phyloP scores from a whole-genome alignment of 2,113 vertebrate species.

The Anguilla japonica region DNA sequence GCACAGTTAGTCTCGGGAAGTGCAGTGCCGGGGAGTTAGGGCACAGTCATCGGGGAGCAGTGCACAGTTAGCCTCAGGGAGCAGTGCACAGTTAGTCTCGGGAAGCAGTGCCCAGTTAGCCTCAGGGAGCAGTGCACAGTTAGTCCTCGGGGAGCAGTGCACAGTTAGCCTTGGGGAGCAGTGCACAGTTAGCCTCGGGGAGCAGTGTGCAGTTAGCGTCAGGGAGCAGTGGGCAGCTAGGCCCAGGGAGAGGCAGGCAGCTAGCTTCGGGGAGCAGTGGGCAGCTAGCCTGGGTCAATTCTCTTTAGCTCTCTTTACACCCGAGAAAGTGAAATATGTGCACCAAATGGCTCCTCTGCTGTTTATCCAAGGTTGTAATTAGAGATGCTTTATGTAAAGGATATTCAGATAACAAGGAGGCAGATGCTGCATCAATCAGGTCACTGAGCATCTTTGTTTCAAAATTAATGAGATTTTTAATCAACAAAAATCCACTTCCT shows the following conservation, averaged over 20 bases:
- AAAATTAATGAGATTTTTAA: slow-evolving; percentile 88
- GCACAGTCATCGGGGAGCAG: too few species aligned
- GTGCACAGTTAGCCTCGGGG: too few species aligned
- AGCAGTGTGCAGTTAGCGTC: too few species aligned
- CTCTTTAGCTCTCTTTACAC: slow-evolving; percentile 80
- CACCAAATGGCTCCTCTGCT: slow-evolving; percentile 69
- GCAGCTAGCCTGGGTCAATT: slow-evolving; percentile 29
- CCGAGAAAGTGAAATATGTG: slow-evolving; percentile 67
- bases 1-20: too few species aligned
- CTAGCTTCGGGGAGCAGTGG: neutral
- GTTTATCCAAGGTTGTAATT: slow-evolving; percentile 77
- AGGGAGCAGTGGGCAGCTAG: too few species aligned
- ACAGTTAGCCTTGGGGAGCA: too few species aligned
- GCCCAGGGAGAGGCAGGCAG: neutral
- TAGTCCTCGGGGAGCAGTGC: too few species aligned
- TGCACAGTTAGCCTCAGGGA: too few species aligned
- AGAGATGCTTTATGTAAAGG: slow-evolving; percentile 79
- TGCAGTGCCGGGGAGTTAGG: too few species aligned
- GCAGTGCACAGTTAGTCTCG: too few species aligned
- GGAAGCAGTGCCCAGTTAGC: too few species aligned
- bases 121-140: too few species aligned
- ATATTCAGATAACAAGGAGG: slow-evolving; percentile 87
- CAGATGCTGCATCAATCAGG: slow-evolving; percentile 78
- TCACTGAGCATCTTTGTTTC: slow-evolving; percentile 80
- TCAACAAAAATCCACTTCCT: slow-evolving; percentile 81